phyloP scores from a whole-genome alignment of 2,797 vertebrate genomes.

The Karalla daura region DNA sequence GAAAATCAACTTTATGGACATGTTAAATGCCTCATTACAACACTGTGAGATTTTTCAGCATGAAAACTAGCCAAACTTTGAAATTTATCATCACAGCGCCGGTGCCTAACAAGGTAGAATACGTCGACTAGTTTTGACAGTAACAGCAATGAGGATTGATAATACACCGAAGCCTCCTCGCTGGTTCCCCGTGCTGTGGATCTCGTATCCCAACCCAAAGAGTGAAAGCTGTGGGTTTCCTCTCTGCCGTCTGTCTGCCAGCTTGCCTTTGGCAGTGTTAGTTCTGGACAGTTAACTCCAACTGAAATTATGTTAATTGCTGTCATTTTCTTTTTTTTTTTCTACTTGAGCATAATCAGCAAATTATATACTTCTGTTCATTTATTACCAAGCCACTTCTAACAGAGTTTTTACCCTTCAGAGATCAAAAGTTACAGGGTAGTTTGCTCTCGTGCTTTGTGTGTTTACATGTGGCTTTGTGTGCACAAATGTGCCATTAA shows the following conservation, averaged over 20 bases:
- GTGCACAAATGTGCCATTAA: constrained; percentile 7
- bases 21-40: neutral
- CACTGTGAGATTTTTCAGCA: neutral
- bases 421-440: constrained; percentile 70
- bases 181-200: constrained; percentile 59
- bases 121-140: constrained; percentile 17
- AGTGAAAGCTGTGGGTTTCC: constrained; percentile 72
- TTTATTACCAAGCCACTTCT: constrained; percentile 76
- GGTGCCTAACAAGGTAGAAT: constrained; percentile 31
- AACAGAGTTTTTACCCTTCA: constrained; percentile 79
- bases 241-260: constrained; percentile 80
- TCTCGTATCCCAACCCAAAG: constrained; percentile 52
- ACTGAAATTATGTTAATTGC: constrained; percentile 87
- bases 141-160: constrained; percentile 64
- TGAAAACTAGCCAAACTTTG: constrained; percentile 16
- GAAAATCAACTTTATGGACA: neutral
- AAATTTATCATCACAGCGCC: neutral
- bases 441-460: constrained; percentile 43
- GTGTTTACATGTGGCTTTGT: constrained; percentile 15
- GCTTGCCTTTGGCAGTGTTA: constrained; percentile 87
- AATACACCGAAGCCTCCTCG: constrained; percentile 35
- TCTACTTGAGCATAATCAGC: constrained; percentile 86
- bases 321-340: constrained; percentile 85
- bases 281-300: constrained; percentile 89
- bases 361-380: constrained; percentile 82